Conservation (phyloP, 2,797 vertebrate species). For the Rhynchonycteris naso region DNA sequence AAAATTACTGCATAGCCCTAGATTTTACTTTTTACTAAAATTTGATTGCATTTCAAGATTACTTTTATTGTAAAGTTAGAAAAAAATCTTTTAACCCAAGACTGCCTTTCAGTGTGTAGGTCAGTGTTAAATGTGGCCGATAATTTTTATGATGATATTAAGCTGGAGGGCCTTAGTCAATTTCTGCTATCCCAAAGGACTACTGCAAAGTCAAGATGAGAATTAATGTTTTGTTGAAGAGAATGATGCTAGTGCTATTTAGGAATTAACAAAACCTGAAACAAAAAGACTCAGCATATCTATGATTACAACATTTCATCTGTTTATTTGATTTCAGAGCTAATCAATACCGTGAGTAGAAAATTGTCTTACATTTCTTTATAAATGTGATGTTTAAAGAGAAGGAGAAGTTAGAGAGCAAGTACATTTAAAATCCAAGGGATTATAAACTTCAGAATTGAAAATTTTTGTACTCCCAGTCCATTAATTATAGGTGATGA, state of each 20-base stretch:
- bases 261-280: background rate
- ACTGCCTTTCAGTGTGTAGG: background rate
- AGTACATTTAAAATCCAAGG: slow-evolving; percentile 51
- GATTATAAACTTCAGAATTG: slow-evolving; percentile 57
- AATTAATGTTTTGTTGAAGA: background rate
- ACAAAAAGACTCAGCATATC: background rate
- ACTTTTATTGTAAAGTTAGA: background rate
- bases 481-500: slow-evolving; percentile 68
- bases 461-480: slow-evolving; percentile 24
- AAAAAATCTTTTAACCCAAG: background rate
- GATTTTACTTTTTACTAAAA: slow-evolving; percentile 51
- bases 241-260: background rate
- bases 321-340: slow-evolving; percentile 15
- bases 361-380: background rate
- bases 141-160: background rate
- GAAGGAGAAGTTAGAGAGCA: slow-evolving; percentile 15
- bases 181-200: background rate
- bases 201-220: background rate
- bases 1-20: background rate
- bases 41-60: background rate
- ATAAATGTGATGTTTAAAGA: background rate
- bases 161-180: background rate
- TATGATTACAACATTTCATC: background rate
- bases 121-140: background rate
- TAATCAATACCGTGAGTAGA: background rate